These are phyloP conservation scores for Perizoma flavofasciatum DNA, from an alignment of 2,888 invertebrate species.

Conservation along the genomic window DNA sequence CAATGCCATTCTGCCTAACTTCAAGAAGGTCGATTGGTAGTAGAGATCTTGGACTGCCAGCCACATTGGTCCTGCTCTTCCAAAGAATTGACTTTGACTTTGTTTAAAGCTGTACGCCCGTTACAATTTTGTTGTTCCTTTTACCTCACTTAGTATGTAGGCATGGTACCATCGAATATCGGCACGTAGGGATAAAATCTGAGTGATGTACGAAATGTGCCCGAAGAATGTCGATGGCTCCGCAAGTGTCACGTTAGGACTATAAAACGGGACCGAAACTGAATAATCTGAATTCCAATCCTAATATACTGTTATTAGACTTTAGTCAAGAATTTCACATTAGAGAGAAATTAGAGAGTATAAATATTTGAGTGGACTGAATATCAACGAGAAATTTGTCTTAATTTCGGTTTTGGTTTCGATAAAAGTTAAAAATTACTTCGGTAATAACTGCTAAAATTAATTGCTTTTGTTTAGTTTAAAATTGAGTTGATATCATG, in stretches of 20 bases:
- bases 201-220: conserved; percentile 30
- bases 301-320: conserved; percentile 20
- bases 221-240: conserved; percentile 29
- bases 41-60: no score
- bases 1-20: no score
- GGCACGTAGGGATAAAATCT: conserved; percentile 27
- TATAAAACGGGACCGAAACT: conserved; percentile 25
- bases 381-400: neutral
- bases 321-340: conserved; percentile 17
- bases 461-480: no score
- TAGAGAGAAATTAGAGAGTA: conserved; percentile 3
- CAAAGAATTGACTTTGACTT: no score
- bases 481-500: no score
- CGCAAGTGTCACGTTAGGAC: conserved; percentile 22
- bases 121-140: neutral
- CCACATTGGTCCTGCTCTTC: no score
- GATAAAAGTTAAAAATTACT: no score
- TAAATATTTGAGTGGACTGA: neutral
- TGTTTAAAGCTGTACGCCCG: no score
- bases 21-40: no score
- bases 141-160: conserved; percentile 21
- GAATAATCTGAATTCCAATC: conserved; percentile 31
- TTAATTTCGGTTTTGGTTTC: no score
- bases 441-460: no score
- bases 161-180: conserved; percentile 19